Conservation (phyloP, 2,113 vertebrate species). For the Puntigrus tetrazona region DNA sequence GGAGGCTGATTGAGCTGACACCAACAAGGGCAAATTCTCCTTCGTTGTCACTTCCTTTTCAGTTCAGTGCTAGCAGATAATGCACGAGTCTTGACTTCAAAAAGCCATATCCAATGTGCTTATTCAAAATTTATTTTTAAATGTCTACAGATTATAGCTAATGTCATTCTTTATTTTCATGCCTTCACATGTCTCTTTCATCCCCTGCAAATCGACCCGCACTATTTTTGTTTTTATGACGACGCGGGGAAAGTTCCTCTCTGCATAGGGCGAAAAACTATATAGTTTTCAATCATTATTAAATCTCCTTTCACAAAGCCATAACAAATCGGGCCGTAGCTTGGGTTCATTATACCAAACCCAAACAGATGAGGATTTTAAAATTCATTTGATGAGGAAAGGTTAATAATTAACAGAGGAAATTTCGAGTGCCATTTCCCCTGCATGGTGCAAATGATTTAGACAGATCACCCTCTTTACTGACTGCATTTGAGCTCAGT, state of each 20-base stretch:
- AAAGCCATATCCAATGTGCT: constrained; percentile 56
- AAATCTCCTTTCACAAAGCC: neutral
- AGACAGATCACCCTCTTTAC: constrained; percentile 32
- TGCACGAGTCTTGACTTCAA: constrained; percentile 59
- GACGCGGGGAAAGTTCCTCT: neutral
- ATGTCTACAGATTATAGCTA: constrained; percentile 55
- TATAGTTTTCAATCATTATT: neutral
- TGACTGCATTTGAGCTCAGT: constrained; percentile 32
- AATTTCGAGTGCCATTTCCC: constrained; percentile 34
- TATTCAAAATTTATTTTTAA: constrained; percentile 56
- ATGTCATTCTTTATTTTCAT: constrained; percentile 49
- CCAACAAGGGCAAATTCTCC: constrained; percentile 62
- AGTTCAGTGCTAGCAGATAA: constrained; percentile 57
- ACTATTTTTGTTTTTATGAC: constrained; percentile 5
- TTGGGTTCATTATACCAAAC: neutral
- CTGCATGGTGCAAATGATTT: constrained; percentile 32
- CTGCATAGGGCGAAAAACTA: neutral
- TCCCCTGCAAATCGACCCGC: neutral
- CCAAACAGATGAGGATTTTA: neutral
- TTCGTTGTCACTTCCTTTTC: constrained; percentile 60
- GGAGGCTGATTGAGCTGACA: constrained; percentile 54
- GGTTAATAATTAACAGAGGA: constrained; percentile 16
- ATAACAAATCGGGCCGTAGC: neutral
- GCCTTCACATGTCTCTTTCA: constrained; percentile 36
- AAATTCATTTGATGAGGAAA: neutral